Base-by-base conservation (phyloP, 2,888 invertebrate species). In the Sarcophaga subvicina region DNA sequence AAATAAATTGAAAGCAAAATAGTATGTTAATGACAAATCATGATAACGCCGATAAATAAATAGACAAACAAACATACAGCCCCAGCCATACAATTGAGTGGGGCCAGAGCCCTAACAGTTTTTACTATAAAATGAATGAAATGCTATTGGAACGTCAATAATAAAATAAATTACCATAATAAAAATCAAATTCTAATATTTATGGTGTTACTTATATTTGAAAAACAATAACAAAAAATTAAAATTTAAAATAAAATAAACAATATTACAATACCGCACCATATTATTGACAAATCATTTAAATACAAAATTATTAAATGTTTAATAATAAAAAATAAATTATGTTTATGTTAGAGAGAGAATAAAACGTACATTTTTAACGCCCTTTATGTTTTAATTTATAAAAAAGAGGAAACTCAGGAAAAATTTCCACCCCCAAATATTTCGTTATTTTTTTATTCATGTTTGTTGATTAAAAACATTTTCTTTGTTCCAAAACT, bases 1-100 rank as follows among this genome's bases (percentile, higher is more conserved):
- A 37, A 37, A 37, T 37, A 37, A 37, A 37, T 25, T 45, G 10
- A 45, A n/a, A 45, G n/a, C 37, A 27, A 70, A n/a, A 73, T 72
- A 67, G 72, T 80, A 80, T 80, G 73, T 67, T 80, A 80, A 80
- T 80, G 80, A 67, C 47, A 80, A 54, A 62, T 73, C 66, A 25
- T 72, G 73, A 80, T 67, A 80, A 59, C 60, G 60, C 54, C 2
- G 54, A 54, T 54, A 54, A 17, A 54, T 4, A 4, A 54, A 17
- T 54, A 54, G 17, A 37, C 37, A 54, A 54, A 14, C 54, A 54
- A 54, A 14, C 54, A 54, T 12, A 54, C 54, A 54, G 54, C 12
- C 54, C 17, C 54, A 14, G 8, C 8, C 37, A 37, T 37, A 37
- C 37, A 37, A 2, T 37, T 37, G 37, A 37, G 37, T 37, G 37